A percentile compares a stretch with the other conserved stretches of the same genome.
phyloP scores from a whole-genome alignment of 2,888 invertebrate species.

The Therioaphis trifolii region DNA sequence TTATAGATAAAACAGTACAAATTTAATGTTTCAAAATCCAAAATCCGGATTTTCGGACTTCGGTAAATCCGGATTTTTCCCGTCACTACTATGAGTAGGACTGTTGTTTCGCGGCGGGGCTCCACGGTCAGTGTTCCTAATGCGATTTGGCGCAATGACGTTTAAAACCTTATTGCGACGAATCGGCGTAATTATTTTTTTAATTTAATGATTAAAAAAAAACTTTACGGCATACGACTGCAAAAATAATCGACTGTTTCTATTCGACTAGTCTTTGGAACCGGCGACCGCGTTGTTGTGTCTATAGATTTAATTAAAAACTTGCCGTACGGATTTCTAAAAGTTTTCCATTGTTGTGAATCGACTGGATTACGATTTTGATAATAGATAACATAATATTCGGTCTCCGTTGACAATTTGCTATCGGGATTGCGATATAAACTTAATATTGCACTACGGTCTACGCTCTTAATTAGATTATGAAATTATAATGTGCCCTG shows the following conservation, averaged over 20 bases:
- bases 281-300: neutral
- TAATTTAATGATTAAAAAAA: neutral
- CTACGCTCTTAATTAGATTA: too few relatives aligned
- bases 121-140: too few relatives aligned
- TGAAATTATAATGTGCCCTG: too few relatives aligned
- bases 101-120: too few relatives aligned
- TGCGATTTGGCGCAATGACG: too few relatives aligned
- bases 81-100: too few relatives aligned
- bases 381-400: neutral
- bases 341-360: slow-evolving; percentile 23
- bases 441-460: too few relatives aligned
- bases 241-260: neutral
- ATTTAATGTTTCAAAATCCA: too few relatives aligned
- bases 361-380: neutral
- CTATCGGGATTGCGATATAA: too few relatives aligned
- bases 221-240: neutral
- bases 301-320: neutral
- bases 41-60: too few relatives aligned
- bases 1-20: too few relatives aligned
- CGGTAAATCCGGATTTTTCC: too few relatives aligned
- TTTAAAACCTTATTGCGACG: neutral
- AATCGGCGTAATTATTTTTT: neutral
- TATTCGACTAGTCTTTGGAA: neutral
- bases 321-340: neutral
- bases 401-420: neutral